Base-by-base conservation (phyloP, 37 sponge, comb jelly and placozoan genomes). In the Cliona cf. orientalis region DNA sequence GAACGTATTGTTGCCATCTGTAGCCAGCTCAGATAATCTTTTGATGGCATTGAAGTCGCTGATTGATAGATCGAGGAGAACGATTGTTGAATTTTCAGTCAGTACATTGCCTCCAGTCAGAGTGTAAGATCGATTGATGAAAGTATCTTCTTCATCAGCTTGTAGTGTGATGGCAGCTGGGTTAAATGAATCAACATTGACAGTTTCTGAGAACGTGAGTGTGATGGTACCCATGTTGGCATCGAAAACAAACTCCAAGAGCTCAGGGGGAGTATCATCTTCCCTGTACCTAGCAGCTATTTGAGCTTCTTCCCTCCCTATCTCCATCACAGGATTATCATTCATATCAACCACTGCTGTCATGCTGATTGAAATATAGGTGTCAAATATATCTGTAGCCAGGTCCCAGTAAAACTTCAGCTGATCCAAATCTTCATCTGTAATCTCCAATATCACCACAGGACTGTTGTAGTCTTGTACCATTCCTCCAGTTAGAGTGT, bases 21-120 rank as follows among this genome's bases (percentile, higher is more conserved):
- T 41, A 53, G 79, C 95, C 55, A 90, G 78, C 4, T 41, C 55
- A 2, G 95, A 26, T 11, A 93, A 66, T 14, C 76, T 32, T 60
- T 96, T 96, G 41, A 96, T 80, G 22, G 46, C 85, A 82, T 96
- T 91, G 22, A 91, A 66, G 69, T 96, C 97, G 37, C 67, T 59
- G 31, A 6, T 26, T 33, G 86, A 76, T 1, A 95, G 64, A 5
- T 85, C 43, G 6, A 95, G 21, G 0, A 79, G 11, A 12, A 91
- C 79, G 11, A 56, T 60, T 42, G 90, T 95, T 31, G 84, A 88
- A 29, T 91, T 85, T 21, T 38, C 69, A 14, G 59, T 58, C 35
- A 75, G 37, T 4, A 84, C 74, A 2, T n/a, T 29, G 1, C 91
- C 97, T 79, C 97, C 89, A 45, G 83, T 87, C 40, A 96, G 80